A percentile compares a stretch with the other conserved stretches of the same genome.
These are phyloP conservation scores for Chelonus formosanus DNA, from an alignment of 2,888 invertebrate species.

Conservation along the genomic window DNA sequence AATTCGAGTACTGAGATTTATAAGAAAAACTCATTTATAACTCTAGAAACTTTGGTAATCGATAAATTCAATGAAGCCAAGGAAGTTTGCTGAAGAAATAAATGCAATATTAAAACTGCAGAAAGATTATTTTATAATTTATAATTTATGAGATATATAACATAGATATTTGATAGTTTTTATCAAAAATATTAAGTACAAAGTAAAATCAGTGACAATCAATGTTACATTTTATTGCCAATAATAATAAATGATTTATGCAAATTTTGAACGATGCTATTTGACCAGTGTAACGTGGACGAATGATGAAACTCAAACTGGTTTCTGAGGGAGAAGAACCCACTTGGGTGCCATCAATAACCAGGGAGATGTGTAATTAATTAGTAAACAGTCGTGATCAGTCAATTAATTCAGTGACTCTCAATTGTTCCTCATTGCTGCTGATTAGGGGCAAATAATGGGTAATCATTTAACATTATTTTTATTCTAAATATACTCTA, in stretches of 20 bases:
- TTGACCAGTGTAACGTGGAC: neutral
- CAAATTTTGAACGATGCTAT: slow-evolving; percentile 1
- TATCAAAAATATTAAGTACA: too few species aligned
- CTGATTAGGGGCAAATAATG: slow-evolving; percentile 33
- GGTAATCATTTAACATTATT: neutral
- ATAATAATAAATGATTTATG: neutral
- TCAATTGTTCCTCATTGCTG: slow-evolving; percentile 27
- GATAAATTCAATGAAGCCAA: too few species aligned
- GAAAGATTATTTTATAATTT: too few species aligned
- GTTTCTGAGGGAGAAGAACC: neutral
- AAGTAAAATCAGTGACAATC: too few species aligned
- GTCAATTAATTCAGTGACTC: slow-evolving; percentile 38
- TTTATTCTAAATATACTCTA: neutral
- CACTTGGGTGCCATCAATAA: slow-evolving; percentile 17
- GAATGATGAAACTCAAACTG: neutral
- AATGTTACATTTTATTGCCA: too few species aligned
- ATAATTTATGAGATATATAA: too few species aligned
- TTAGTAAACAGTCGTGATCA: slow-evolving; percentile 42
- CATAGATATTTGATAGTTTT: too few species aligned
- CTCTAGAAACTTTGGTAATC: too few species aligned
- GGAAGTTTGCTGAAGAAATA: too few species aligned
- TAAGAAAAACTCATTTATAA: too few species aligned
- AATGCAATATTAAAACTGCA: too few species aligned
- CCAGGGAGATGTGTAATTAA: slow-evolving; percentile 37
- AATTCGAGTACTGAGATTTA: too few species aligned